These are phyloP conservation scores for Cephus runcator DNA, from an alignment of 2,888 invertebrate species.

Conservation along the genomic window DNA sequence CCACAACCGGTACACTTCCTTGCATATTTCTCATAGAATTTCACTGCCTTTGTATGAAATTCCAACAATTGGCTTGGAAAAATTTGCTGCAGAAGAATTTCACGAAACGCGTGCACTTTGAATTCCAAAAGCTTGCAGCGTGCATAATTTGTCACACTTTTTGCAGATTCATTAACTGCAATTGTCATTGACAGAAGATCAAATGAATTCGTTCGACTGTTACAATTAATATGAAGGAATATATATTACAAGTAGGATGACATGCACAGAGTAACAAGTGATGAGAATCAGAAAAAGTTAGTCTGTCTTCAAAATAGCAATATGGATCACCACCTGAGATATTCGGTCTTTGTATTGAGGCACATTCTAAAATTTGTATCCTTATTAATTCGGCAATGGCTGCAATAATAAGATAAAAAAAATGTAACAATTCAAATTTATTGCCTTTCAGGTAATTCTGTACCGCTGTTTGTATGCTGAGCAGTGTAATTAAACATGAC, in stretches of 20 bases:
- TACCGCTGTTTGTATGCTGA: constrained; percentile 43
- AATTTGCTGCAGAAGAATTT: constrained; percentile 69
- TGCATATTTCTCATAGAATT: constrained; percentile 67
- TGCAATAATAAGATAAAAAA: constrained; percentile 64
- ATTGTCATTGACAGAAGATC: constrained; percentile 3
- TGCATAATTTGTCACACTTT: constrained; percentile 68
- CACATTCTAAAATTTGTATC: constrained; percentile 70
- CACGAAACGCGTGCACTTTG: constrained; percentile 67
- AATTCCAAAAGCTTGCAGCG: constrained; percentile 72
- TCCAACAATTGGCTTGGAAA: constrained; percentile 70
- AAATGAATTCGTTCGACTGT: not conserved
- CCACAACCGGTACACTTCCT: constrained; percentile 69
- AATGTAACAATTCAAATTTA: not conserved
- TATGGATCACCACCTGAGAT: not conserved
- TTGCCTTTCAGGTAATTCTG: not conserved
- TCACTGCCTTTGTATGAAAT: constrained; percentile 68
- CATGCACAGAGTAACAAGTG: constrained; percentile 41
- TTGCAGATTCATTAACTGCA: constrained; percentile 2
- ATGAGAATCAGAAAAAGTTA: constrained; percentile 49
- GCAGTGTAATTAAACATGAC: constrained; percentile 69
- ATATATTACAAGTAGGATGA: not conserved
- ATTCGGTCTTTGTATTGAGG: constrained; percentile 45
- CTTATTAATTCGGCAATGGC: constrained; percentile 70
- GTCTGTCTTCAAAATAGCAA: constrained; percentile 6
- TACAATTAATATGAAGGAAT: not conserved